A percentile compares a stretch with the other conserved stretches of the same genome.
Evolutionary conservation across 2,888 invertebrate genomes (phyloP).

Genomic region (Endomychus coccineus): DNA sequence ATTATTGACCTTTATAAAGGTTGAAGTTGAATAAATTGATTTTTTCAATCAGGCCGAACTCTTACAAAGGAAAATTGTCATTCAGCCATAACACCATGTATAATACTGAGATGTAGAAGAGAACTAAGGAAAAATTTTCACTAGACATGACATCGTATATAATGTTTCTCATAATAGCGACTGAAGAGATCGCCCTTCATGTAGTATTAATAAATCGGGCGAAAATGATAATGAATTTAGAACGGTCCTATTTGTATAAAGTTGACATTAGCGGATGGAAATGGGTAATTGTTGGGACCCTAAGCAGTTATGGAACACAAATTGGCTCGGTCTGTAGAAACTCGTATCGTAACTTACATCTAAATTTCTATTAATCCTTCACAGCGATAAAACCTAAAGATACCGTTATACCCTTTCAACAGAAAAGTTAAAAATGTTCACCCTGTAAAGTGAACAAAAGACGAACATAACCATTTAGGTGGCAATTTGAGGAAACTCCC

Average conservation of each 20-base stretch:
- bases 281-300: slow-evolving; percentile 31
- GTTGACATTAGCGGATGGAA: slow-evolving; percentile 34
- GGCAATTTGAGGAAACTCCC: slow-evolving; percentile 22
- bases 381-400: slow-evolving; percentile 22
- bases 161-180: too few species aligned
- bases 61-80: too few species aligned
- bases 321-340: slow-evolving; percentile 19
- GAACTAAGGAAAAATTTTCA: too few species aligned
- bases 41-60: too few species aligned
- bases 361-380: slow-evolving; percentile 26
- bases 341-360: slow-evolving; percentile 24
- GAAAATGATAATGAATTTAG: slow-evolving; percentile 27
- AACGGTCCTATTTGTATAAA: slow-evolving; percentile 34
- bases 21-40: too few species aligned
- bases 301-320: slow-evolving; percentile 19
- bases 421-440: slow-evolving; percentile 28
- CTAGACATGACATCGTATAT: too few species aligned
- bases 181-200: too few species aligned
- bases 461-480: slow-evolving; percentile 28
- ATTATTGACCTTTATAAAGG: too few species aligned
- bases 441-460: slow-evolving; percentile 25
- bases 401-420: slow-evolving; percentile 25
- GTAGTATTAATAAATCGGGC: slow-evolving; percentile 25
- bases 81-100: too few species aligned
- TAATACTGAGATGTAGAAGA: too few species aligned